Evolutionary conservation across 2,113 vertebrate species (phyloP), one percentile per base, ranked within the genome.

Genomic region (Amia ocellicauda): DNA sequence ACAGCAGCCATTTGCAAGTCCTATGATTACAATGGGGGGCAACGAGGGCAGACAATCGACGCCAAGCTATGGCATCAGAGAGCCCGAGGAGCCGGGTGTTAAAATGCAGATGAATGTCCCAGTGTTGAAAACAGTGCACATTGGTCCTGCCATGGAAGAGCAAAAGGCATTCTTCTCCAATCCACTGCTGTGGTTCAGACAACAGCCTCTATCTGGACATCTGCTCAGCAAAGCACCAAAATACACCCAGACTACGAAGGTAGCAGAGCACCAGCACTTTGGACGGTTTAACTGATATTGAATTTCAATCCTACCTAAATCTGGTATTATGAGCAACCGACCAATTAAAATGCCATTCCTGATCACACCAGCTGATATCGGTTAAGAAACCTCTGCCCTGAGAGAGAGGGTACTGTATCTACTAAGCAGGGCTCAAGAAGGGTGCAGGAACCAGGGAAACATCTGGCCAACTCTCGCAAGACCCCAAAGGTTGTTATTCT

Each of bases 21-120:
- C 56, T 20, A 36, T 40, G 54, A 74, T 66, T 76, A 74, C 65
- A 76, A 78, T 78, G 66, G 60, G 55, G 63, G 77, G 63, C n/a
- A 73, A 47, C 67, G 26, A 36, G 64, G 53, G 52, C 64, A 67
- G 64, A 60, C 60, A 53, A 67, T 28, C 54, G 61, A 68, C 40
- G 53, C 61, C 69, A 43, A 54, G 50, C n/a, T 53, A 40, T 58
- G 54, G 57, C 41, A 63, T 47, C 27, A 17, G 20, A 50, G 51
- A 16, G 14, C 20, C 3, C 23, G 29, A 36, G 3, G 28, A 41
- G 42, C 14, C 23, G 16, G 29, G 29, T 13, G 45, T 17, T 47
- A 14, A 28, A 23, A 19, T 10, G 14, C 45, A 47, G 47, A 52
- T 40, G 51, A 61, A 61, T 43, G 42, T 17, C 45, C 14, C 45